Base-by-base conservation (phyloP, 2,797 vertebrate genomes). In the Amphiprion clarkii region DNA sequence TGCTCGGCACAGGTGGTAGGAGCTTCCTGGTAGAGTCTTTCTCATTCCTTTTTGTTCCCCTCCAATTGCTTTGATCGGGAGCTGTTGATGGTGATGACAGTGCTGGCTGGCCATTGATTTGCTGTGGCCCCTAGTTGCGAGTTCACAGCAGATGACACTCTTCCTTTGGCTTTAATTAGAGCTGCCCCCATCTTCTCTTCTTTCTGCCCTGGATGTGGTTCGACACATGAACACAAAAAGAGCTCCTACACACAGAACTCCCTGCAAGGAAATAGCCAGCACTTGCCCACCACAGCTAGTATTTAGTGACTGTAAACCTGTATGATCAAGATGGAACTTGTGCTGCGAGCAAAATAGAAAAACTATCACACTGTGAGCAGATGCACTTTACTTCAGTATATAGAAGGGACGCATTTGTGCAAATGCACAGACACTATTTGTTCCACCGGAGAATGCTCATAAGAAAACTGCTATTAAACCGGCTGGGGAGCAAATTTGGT, bases 101-200 rank as follows among this genome's bases (percentile, higher is more conserved):
- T 87, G 89, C 89, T 88, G 90, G 88, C 91, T 90, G 75, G 83
- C 93, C 92, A 94, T 94, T 94, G 94, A 95, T 95, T 93, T 85
- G 91, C 93, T 65, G 88, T 85, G 88, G 89, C 92, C 92, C 90
- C 93, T 93, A 70, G 91, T 93, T 58, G 89, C 31, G 90, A 91
- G 91, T 92, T 94, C 91, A 89, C 92, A 92, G 89, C 89, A 86
- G 90, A 94, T 81, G 90, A 93, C 89, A 89, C 88, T 94, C 90
- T 91, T 93, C 83, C 86, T 87, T 88, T 88, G 87, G 86, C 91
- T 93, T 93, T 94, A 94, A 95, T 95, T 94, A 95, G 92, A 92
- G 90, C 80, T 76, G 79, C 83, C 76, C 83, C 89, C 71, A 83
- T 92, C 83, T 88, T 91, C 88, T 90, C 87, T 86, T 91, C 81